These are phyloP conservation scores for Neosilurus hyrtlii DNA, from an alignment of 2,797 vertebrate species.

Conservation along the genomic window DNA sequence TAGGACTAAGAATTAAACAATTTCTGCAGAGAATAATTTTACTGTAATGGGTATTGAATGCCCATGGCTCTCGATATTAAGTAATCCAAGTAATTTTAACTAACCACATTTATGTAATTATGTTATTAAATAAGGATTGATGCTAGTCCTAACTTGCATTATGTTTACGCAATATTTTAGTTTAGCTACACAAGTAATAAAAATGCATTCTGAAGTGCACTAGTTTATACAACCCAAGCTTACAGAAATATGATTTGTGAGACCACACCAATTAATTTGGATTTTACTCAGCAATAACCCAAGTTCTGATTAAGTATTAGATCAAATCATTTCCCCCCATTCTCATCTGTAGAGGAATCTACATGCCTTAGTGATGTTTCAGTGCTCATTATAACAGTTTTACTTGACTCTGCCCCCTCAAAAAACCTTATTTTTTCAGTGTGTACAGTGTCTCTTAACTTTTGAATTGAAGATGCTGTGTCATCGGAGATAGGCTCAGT, in stretches of 20 bases:
- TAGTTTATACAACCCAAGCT: conserved; percentile 3
- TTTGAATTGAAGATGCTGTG: conserved; percentile 69
- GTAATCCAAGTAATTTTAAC: conserved; percentile 2
- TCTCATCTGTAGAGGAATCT: conserved; percentile 49
- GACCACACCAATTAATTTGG: neutral
- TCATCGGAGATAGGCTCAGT: conserved; percentile 65
- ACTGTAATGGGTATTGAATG: conserved; percentile 7
- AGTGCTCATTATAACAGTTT: conserved; percentile 37
- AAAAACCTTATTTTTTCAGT: conserved; percentile 78
- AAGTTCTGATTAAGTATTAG: neutral
- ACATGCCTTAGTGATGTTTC: conserved; percentile 47
- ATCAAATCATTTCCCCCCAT: conserved; percentile 42
- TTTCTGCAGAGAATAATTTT: conserved; percentile 26
- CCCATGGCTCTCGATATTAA: neutral
- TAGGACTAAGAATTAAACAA: conserved; percentile 36
- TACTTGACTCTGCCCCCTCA: conserved; percentile 61
- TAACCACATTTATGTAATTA: conserved; percentile 32
- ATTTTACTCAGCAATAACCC: conserved; percentile 27
- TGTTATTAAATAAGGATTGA: conserved; percentile 27
- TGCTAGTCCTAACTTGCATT: conserved; percentile 12
- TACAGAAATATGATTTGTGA: neutral
- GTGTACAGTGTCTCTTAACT: conserved; percentile 72
- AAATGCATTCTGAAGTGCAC: conserved; percentile 38
- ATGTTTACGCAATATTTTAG: conserved; percentile 17
- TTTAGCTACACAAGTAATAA: conserved; percentile 33